Evolutionary conservation across 2,113 vertebrate species (phyloP), one percentile per base, ranked within the genome.

Genomic region (Mirounga angustirostris): DNA sequence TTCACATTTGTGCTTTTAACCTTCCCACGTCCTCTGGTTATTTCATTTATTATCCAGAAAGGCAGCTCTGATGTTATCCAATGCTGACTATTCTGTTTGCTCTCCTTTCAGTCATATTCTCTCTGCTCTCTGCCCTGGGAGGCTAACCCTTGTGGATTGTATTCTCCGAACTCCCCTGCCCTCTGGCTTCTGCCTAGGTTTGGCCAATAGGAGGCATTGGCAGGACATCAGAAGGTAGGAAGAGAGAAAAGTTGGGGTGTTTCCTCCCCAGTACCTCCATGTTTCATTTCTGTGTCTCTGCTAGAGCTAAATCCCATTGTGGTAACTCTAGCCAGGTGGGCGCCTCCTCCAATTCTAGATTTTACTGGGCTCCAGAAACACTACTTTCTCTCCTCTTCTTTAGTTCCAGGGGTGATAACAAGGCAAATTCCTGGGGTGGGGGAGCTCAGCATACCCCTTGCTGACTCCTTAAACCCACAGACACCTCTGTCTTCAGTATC

Each of bases 101-200:
- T 36, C 7, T 65, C 24, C 52, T 59, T 84, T 33, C 2, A 18
- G 46, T 33, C 7, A 63, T 46, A 6, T n/a, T 21, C 8, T 4
- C 54, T 43, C n/a, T 54, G 69, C 24, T 19, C 14, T 80, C 85
- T 22, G 40, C 52, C 65, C 74, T 5, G 19, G 10, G 54, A 89
- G 69, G n/a, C 36, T 2, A 5, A 21, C 10, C 5, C 33, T 3
- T 4, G 11, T 7, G 71, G 36, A 12, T 2, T 12, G 6, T 22
- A 15, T 40, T 59, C 22, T 63, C 46, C 24, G 4, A n/a, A 83
- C 46, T 15, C 26, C 50, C 58, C 43, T 30, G 4, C 50, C 46
- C 30, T 46, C 33, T 54, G 58, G 21, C 26, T 76, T 82, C 83
- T 67, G 40, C 19, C 30, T 5, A 26, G 21, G 76, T 19, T 61